These are phyloP conservation scores for Blastomussa wellsi DNA, from an alignment of 92 coral and sea anemone species.

Conservation along the genomic window DNA sequence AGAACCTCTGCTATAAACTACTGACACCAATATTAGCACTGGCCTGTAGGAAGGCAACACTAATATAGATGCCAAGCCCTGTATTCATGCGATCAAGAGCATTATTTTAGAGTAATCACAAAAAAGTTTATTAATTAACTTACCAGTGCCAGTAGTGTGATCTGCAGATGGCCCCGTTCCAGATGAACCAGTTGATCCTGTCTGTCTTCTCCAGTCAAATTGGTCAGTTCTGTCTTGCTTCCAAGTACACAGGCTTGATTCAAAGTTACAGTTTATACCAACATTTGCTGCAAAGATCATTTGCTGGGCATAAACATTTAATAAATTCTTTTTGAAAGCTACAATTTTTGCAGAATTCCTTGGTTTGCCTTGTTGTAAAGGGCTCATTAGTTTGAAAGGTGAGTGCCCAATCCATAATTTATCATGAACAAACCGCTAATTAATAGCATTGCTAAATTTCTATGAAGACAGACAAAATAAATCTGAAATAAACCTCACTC, in stretches of 20 bases:
- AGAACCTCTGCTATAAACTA: too few species aligned
- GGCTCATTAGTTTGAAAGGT: not conserved
- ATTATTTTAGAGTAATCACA: too few species aligned
- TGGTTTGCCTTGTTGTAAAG: not conserved
- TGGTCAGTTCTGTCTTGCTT: constrained; percentile 80
- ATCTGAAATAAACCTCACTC: too few species aligned
- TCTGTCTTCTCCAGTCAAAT: constrained; percentile 83
- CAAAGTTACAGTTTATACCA: constrained; percentile 94
- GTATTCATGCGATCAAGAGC: not conserved
- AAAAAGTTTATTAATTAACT: too few species aligned
- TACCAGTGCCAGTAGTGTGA: constrained; percentile 79
- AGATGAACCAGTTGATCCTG: constrained; percentile 71
- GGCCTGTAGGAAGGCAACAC: too few species aligned
- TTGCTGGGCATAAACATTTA: not conserved
- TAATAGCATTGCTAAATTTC: not conserved
- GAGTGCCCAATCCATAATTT: not conserved
- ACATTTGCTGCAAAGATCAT: constrained; percentile 51
- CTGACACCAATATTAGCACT: too few species aligned
- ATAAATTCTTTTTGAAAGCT: not conserved
- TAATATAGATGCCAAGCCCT: too few species aligned
- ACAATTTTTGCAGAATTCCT: not conserved
- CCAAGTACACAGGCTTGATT: constrained; percentile 78
- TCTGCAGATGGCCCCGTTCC: constrained; percentile 88
- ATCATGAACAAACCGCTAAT: not conserved
- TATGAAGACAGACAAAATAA: not conserved